Evolutionary conservation across 1,140 invertebrate genomes (phyloP), one percentile per base, ranked within the genome.

Genomic region (Drosophila miranda): DNA sequence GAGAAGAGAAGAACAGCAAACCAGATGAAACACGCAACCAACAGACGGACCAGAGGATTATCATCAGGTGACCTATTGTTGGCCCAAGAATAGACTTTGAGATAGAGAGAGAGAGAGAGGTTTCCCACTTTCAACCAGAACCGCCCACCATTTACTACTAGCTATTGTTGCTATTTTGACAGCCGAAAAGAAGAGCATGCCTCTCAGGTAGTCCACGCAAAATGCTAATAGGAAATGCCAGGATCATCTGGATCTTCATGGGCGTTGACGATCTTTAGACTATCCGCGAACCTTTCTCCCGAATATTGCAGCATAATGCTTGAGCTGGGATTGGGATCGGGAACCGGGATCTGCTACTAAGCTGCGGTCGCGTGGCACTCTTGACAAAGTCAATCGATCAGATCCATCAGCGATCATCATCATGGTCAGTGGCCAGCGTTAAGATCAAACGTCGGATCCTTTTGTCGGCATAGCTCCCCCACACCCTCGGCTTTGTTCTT

Each of bases 81-180:
- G 70, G 30, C 1, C 44, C n/a, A 57, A 45, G 59, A 16, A 16
- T 26, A 48, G 60, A 50, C 30, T 30, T 9, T 30, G 8, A 38
- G 41, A 52, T 30, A 30, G n/a, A 21, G 16, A 19, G 11, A 16
- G 11, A 16, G 16, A 46, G 52, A 67, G 38, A 44, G 55, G 44
- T 54, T 49, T 45, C 58, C 60, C 60, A 77, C 77, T 80, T 86
- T 86, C 60, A 64, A 50, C 56, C 81, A 76, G 73, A 66, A 69
- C 77, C 81, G 77, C 80, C 80, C 60, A 49, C 64, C 9, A 16
- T 23, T 13, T 11, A 7, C 34, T 11, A 58, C 50, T 51, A 55
- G 23, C 81, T 78, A 75, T 86, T 86, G 81, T 86, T 84, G 82
- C 73, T 87, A 86, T 86, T 86, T 87, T 86, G 81, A 84, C 80